Conservation (phyloP, 2,113 vertebrate species). For the Rostratula benghalensis region DNA sequence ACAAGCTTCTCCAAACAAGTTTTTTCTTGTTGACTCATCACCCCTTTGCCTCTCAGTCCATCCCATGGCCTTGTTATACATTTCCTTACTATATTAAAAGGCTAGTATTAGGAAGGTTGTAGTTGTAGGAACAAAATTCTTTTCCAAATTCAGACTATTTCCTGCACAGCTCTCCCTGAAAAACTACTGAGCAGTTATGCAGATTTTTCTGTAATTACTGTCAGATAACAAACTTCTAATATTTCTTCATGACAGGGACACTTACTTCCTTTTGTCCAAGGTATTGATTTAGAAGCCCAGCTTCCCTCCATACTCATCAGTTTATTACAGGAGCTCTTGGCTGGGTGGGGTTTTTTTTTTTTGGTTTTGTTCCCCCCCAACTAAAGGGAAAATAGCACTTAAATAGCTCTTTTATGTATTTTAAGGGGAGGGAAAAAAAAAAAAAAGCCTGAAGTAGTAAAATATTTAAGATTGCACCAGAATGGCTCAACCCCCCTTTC, state of each 20-base stretch:
- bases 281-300: neutral
- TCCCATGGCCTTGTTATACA: neutral
- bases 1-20: neutral
- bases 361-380: neutral
- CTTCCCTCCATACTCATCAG: neutral
- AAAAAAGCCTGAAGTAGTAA: neutral
- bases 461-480: neutral
- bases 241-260: neutral
- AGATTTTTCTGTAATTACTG: neutral
- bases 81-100: neutral
- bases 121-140: neutral
- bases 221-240: neutral
- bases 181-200: neutral
- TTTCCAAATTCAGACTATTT: neutral
- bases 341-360: neutral
- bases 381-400: neutral
- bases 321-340: neutral
- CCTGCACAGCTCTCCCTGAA: neutral
- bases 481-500: neutral
- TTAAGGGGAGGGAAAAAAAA: neutral
- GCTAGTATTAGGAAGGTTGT: neutral
- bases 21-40: neutral
- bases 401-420: neutral
- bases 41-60: neutral
- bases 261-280: slow-evolving; percentile 25